Percentiles rank a stretch among this genome's conserved stretches.
Evolutionary conservation across 2,888 invertebrate genomes (phyloP).

Genomic region (Onchidella celtica): DNA sequence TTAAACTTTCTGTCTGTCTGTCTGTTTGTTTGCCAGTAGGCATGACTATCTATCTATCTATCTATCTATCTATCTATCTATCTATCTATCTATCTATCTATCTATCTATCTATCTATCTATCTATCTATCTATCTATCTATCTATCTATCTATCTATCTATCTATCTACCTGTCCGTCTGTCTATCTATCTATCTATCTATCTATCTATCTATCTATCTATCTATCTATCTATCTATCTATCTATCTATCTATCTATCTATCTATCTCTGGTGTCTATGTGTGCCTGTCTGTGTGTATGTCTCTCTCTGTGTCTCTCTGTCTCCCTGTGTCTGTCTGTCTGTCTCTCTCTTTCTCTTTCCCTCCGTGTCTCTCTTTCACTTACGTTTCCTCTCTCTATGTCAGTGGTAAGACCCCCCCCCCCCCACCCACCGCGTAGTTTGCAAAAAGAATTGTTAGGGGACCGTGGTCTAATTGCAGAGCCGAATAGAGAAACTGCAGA

Average conservation of each 20-base stretch:
- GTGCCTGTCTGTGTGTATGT: too few species aligned
- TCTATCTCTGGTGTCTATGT: too few species aligned
- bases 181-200: neutral
- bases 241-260: too few species aligned
- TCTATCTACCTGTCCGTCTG: neutral
- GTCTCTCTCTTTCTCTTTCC: neutral
- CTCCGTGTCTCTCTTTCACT: slow-evolving; percentile 10
- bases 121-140: neutral
- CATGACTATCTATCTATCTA: slow-evolving; percentile 30
- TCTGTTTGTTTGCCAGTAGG: too few species aligned
- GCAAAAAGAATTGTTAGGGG: too few species aligned
- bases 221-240: neutral
- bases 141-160: slow-evolving; percentile 1
- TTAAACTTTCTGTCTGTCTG: too few species aligned
- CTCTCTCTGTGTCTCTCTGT: neutral
- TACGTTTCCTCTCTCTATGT: neutral
- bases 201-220: slow-evolving; percentile 5
- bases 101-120: slow-evolving; percentile 31
- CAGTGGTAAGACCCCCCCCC: too few species aligned
- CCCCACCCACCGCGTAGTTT: too few species aligned
- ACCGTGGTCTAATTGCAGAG: too few species aligned
- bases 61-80: slow-evolving; percentile 19
- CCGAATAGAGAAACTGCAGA: too few species aligned
- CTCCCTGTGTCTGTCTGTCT: neutral
- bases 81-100: slow-evolving; percentile 32